Conservation (phyloP, 2,888 invertebrate genomes). For the Chloroclysta siterata region DNA sequence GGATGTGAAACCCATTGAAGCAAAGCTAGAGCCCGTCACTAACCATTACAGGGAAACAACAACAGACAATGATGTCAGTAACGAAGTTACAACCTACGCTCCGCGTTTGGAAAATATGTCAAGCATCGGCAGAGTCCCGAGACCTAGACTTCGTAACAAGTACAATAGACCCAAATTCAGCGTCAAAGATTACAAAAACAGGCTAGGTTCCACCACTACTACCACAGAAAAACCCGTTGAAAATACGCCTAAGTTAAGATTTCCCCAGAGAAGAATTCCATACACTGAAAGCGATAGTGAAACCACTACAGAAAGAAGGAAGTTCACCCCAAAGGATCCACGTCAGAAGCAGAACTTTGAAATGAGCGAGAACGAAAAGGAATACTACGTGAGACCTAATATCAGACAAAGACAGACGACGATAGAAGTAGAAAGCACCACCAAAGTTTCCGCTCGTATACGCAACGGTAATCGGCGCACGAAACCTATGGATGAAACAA, state of each 20-base stretch:
- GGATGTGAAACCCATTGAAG: constrained; percentile 75
- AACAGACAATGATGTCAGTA: constrained; percentile 49
- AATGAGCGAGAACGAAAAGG: constrained; percentile 60
- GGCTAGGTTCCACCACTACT: constrained; percentile 85
- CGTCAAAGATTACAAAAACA: constrained; percentile 90
- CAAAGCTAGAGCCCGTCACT: constrained; percentile 62
- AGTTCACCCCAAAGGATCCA: constrained; percentile 81
- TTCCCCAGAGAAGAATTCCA: constrained; percentile 78
- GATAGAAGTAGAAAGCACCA: constrained; percentile 66
- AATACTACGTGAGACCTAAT: constrained; percentile 57
- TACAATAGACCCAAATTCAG: constrained; percentile 90
- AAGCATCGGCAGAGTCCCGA: constrained; percentile 57
- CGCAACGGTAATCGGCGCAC: constrained; percentile 72
- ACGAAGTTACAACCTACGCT: constrained; percentile 61
- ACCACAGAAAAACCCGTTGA: constrained; percentile 70
- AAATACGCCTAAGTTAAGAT: constrained; percentile 72
- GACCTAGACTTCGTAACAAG: constrained; percentile 79
- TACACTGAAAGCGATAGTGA: constrained; percentile 71
- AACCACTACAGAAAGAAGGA: constrained; percentile 78
- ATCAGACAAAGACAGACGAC: constrained; percentile 69
- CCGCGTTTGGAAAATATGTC: constrained; percentile 63
- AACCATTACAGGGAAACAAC: constrained; percentile 57
- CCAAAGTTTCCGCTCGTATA: constrained; percentile 74
- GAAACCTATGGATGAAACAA: constrained; percentile 69
- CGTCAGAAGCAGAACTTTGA: constrained; percentile 66